phyloP scores from a whole-genome alignment of 1,140 invertebrate genomes.

The Cotesia typhae region DNA sequence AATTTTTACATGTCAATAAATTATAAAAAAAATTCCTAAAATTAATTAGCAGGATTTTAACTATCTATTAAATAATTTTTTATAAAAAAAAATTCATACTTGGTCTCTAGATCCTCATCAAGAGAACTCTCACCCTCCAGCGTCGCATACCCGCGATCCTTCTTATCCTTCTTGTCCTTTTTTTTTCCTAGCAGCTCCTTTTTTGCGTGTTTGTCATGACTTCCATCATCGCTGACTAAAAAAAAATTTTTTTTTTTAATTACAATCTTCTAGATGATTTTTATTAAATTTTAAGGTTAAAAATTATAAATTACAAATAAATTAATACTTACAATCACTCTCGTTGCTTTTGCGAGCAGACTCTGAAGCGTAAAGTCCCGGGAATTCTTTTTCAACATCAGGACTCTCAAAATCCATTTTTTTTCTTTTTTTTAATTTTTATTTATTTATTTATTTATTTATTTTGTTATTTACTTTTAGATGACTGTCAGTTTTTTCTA shows the following conservation, averaged over 20 bases:
- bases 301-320: conserved; percentile 2
- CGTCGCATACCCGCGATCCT: conserved; percentile 88
- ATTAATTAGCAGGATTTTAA: no score
- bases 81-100: conserved; percentile 66
- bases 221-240: conserved; percentile 78
- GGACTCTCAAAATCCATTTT: conserved; percentile 90
- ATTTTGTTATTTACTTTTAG: neutral
- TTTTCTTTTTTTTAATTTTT: conserved; percentile 7
- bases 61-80: no score
- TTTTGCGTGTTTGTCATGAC: conserved; percentile 78
- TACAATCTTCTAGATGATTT: no score
- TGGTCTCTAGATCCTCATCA: conserved; percentile 86
- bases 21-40: no score
- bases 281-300: conserved; percentile 24
- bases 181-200: conserved; percentile 77
- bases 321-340: conserved; percentile 80
- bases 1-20: no score
- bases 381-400: conserved; percentile 90
- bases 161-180: conserved; percentile 86
- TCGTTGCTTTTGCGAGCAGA: conserved; percentile 80
- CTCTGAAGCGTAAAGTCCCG: conserved; percentile 85
- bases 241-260: neutral
- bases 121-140: conserved; percentile 92
- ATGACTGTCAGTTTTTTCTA: neutral
- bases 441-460: neutral